Evolutionary conservation across 2,797 vertebrate genomes (phyloP).

Genomic region (Lemur catta): DNA sequence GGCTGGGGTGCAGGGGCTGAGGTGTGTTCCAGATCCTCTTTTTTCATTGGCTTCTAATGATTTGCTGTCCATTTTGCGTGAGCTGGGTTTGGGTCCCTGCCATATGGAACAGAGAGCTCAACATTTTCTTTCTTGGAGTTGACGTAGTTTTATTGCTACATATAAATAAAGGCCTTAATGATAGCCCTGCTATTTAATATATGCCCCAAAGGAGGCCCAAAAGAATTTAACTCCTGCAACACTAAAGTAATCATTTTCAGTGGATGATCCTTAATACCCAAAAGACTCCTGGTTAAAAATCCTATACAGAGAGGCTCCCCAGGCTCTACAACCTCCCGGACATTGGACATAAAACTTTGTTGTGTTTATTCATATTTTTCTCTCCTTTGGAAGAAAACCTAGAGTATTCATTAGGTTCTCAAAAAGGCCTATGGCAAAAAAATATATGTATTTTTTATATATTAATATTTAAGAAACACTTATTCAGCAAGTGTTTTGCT

Average conservation of each 20-base stretch:
- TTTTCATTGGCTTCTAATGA: neutral
- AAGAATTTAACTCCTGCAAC: neutral
- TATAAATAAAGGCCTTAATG: neutral
- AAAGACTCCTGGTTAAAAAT: neutral
- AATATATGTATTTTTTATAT: too few species aligned
- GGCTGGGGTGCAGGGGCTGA: neutral
- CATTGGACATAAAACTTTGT: neutral
- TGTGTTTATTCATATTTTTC: neutral
- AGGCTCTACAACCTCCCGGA: too few species aligned
- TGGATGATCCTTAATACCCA: neutral
- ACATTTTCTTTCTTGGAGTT: neutral
- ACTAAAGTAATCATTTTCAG: neutral
- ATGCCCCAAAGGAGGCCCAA: neutral
- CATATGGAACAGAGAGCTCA: neutral
- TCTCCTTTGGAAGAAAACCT: neutral
- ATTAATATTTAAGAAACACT: neutral
- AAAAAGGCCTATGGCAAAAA: neutral
- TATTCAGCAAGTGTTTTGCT: neutral
- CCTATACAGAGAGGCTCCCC: neutral
- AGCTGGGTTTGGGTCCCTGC: neutral
- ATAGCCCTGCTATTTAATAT: neutral
- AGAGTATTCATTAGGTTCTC: neutral
- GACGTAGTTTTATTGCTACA: neutral
- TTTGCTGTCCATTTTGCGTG: neutral
- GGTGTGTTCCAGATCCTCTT: neutral